phyloP scores from a whole-genome alignment of 2,888 invertebrate genomes.

The Gibbula magus region DNA sequence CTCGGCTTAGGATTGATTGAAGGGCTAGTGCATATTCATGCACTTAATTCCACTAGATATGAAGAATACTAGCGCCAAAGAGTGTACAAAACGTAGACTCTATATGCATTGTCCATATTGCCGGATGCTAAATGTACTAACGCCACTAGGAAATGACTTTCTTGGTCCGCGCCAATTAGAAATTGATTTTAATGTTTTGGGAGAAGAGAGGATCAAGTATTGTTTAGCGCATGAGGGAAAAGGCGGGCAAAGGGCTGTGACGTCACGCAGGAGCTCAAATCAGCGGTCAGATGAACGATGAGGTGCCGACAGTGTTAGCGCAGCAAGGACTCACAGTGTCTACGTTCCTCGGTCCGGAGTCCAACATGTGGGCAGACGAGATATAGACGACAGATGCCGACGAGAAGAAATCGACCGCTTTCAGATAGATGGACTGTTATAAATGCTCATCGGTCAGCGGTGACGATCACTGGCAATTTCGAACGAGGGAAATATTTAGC shows the following conservation, averaged over 20 bases:
- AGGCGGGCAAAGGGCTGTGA: neutral
- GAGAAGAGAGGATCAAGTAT: neutral
- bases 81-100: neutral
- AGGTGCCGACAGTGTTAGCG: neutral
- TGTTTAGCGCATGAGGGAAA: neutral
- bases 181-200: neutral
- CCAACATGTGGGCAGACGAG: neutral
- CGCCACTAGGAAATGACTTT: neutral
- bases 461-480: neutral
- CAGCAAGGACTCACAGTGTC: neutral
- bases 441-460: neutral
- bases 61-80: neutral
- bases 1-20: neutral
- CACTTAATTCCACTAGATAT: neutral
- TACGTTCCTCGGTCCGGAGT: neutral
- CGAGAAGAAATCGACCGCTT: neutral
- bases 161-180: neutral
- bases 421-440: neutral
- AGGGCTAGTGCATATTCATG: constrained; percentile 7
- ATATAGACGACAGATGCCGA: neutral
- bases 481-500: neutral
- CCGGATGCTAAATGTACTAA: neutral
- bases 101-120: too few relatives aligned
- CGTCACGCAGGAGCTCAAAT: constrained; percentile 9
- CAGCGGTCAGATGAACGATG: constrained; percentile 4